These are phyloP conservation scores for Sialis lutaria DNA, from an alignment of 2,888 invertebrate genomes.

Conservation along the genomic window DNA sequence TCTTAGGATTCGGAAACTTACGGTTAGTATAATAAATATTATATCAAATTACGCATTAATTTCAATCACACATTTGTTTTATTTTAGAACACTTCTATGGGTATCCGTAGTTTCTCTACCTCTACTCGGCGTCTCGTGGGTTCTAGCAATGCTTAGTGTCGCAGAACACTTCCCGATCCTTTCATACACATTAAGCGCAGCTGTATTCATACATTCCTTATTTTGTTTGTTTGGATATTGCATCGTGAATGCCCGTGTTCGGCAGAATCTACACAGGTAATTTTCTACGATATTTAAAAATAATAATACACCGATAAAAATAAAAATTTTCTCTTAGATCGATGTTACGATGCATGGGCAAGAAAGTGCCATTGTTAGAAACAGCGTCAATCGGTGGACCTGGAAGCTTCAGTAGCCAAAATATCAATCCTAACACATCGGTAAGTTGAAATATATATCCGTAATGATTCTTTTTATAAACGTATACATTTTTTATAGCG, in stretches of 20 bases:
- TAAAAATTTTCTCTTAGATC: conserved; percentile 29
- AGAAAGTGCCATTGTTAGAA: conserved; percentile 63
- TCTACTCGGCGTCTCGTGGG: conserved; percentile 72
- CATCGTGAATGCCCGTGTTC: conserved; percentile 68
- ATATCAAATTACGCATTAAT: neutral
- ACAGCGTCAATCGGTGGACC: conserved; percentile 45
- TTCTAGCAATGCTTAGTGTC: conserved; percentile 60
- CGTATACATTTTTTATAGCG: conserved; percentile 28
- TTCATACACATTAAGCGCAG: conserved; percentile 58
- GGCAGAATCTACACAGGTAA: conserved; percentile 49
- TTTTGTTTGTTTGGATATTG: conserved; percentile 77
- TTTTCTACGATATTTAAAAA: neutral
- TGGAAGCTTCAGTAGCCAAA: conserved; percentile 58
- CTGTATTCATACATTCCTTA: conserved; percentile 61
- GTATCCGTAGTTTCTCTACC: conserved; percentile 76
- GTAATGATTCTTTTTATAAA: neutral
- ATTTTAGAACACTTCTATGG: conserved; percentile 58
- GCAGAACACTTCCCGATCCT: conserved; percentile 56
- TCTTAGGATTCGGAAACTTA: conserved; percentile 70
- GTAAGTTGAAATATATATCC: conserved; percentile 20
- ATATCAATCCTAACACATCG: conserved; percentile 40
- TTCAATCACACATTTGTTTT: conserved; percentile 1
- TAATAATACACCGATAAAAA: neutral
- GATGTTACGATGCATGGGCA: conserved; percentile 58
- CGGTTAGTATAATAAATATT: conserved; percentile 31